phyloP scores from a whole-genome alignment of 2,113 vertebrate genomes.

The Oreotrochilus melanogaster region DNA sequence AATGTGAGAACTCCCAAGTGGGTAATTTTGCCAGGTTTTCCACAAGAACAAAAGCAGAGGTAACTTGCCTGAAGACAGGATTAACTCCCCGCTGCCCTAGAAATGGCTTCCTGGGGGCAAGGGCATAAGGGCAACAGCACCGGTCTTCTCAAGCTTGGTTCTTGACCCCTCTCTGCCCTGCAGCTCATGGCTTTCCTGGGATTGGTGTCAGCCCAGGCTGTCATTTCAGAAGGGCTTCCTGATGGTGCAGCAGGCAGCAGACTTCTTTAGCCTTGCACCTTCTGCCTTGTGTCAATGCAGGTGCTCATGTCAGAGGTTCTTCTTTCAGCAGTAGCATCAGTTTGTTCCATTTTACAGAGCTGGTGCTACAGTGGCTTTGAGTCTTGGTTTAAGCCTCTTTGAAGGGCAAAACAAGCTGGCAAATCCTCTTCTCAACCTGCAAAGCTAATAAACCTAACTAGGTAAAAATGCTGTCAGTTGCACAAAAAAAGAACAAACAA shows the following conservation, averaged over 20 bases:
- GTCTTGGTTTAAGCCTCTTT: not conserved
- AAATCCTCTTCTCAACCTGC: not conserved
- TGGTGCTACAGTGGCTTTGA: fast-evolving
- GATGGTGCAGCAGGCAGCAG: not conserved
- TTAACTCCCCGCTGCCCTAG: not conserved
- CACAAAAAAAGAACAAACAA: not conserved
- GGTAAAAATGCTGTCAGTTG: not conserved
- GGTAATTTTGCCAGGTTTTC: not conserved
- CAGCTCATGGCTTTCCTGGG: not conserved
- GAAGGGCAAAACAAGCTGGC: not conserved
- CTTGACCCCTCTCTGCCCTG: not conserved
- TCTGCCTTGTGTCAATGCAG: not conserved
- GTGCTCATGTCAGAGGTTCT: not conserved
- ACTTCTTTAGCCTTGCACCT: not conserved
- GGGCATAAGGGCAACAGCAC: not conserved
- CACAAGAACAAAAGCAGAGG: not conserved
- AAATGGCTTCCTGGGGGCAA: not conserved
- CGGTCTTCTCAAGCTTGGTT: not conserved
- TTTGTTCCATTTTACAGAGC: not conserved
- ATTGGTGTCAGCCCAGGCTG: not conserved
- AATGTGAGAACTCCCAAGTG: not conserved
- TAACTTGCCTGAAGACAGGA: not conserved
- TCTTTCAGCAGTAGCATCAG: fast-evolving
- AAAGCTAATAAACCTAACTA: not conserved
- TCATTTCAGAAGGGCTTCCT: not conserved